Percentiles rank a stretch among this genome's conserved stretches.
Conservation (phyloP, 2,797 vertebrate genomes). For the Siniperca obscura region DNA sequence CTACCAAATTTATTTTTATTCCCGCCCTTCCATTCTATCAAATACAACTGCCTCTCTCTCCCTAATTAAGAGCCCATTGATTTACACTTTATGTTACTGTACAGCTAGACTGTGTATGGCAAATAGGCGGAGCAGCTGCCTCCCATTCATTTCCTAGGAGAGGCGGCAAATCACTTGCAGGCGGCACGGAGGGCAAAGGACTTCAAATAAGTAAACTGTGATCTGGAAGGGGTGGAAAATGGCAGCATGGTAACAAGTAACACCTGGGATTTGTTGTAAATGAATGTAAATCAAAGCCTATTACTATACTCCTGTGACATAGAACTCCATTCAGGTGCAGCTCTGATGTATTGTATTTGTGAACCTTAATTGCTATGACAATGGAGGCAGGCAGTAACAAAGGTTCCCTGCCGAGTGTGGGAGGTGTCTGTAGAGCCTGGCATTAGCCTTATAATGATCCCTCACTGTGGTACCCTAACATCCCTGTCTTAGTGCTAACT, state of each 20-base stretch:
- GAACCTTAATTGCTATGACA: not conserved
- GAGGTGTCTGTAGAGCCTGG: not conserved
- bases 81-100: constrained; percentile 7
- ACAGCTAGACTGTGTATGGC: not conserved
- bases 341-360: not conserved
- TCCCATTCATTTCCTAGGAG: not conserved
- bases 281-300: constrained; percentile 3
- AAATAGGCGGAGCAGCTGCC: not conserved
- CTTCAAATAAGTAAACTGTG: not conserved
- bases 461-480: not conserved
- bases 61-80: not conserved
- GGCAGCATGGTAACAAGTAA: not conserved
- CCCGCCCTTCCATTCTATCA: not conserved
- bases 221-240: not conserved
- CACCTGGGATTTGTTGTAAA: constrained; percentile 1
- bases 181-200: not conserved
- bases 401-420: not conserved
- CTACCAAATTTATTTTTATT: not conserved
- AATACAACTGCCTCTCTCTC: not conserved
- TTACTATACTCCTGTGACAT: not conserved
- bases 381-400: not conserved
- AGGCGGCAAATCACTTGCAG: not conserved
- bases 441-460: constrained; percentile 2
- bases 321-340: not conserved
- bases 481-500: constrained; percentile 4